Evolutionary conservation across 2,113 vertebrate genomes (phyloP), one percentile per base, ranked within the genome.

Genomic region (Nanger granti): DNA sequence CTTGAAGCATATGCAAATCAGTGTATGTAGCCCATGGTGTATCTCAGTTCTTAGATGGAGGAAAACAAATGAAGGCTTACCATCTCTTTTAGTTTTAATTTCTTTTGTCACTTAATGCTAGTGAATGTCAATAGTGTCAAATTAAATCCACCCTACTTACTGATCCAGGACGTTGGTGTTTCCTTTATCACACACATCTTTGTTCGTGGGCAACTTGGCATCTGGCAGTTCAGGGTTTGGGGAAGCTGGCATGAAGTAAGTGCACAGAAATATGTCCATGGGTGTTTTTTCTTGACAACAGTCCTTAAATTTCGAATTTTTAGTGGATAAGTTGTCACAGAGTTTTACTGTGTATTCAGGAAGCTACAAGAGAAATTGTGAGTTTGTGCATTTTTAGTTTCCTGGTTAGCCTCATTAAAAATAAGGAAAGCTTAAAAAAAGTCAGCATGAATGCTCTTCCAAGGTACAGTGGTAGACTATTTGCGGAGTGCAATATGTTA

Each of bases 261-360:
- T 34, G 82, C 99, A 99, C 52, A 98, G 93, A 4, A 99, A 98
- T 84, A 92, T 94, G 3, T 96, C 95, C 97, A 98, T 62, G 7
- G 96, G 90, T 20, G 98, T 98, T 11, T 94, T 95, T n/a, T 98
- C 96, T 41, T 87, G 26, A 96, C 99, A 99, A 69, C 99, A 99
- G 1, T 95, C 60, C 1, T 93, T 64, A 64, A 99, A 87, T 24
- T 98, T 97, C 5, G 93, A 6, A 5, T 98, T 98, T 13, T 18
- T 97, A 2, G 64, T 52, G 0, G 98, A 87, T 28, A 99, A 96
- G 5, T 69, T 89, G 0, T 93, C 14, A 55, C 99, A 99, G 87
- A 97, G 82, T 94, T 98, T 98, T 62, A 97, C 69, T 1, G 97
- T 97, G 80, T 98, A 96, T 94, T 97, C 98, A 2, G 97, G 97